Evolutionary conservation across 2,113 vertebrate species (phyloP).

Genomic region (Polyodon spathula): DNA sequence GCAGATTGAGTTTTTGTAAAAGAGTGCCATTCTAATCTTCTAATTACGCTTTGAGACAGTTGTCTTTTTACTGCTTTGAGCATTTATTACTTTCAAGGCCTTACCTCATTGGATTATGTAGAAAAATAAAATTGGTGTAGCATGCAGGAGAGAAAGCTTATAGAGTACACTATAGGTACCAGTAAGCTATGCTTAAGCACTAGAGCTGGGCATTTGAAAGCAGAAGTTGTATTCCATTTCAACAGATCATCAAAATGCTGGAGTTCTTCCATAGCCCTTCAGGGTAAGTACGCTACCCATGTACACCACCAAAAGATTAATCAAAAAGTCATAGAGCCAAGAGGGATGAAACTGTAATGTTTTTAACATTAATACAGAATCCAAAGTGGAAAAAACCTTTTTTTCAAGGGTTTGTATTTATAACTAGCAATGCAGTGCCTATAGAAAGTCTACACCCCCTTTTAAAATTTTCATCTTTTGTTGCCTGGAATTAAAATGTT

Average conservation of each 20-base stretch:
- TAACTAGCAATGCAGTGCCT: too few relatives aligned
- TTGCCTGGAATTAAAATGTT: too few relatives aligned
- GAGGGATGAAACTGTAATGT: neutral
- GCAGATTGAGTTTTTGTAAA: constrained; percentile 36
- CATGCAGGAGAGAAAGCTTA: neutral
- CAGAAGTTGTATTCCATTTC: constrained; percentile 6
- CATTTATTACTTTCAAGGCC: constrained; percentile 22
- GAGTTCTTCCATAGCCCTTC: neutral
- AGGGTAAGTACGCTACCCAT: neutral
- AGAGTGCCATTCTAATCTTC: constrained; percentile 36
- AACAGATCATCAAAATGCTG: neutral
- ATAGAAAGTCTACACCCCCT: too few relatives aligned
- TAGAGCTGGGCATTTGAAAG: neutral
- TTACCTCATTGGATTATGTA: constrained; percentile 21
- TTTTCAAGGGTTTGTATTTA: neutral
- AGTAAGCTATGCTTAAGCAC: neutral
- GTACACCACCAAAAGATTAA: neutral
- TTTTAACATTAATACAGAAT: neutral
- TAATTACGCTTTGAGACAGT: constrained; percentile 42
- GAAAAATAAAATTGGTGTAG: constrained; percentile 24
- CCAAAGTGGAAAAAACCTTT: neutral
- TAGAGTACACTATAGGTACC: neutral
- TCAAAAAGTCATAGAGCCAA: constrained; percentile 13
- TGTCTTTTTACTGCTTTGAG: constrained; percentile 33
- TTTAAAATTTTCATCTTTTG: too few relatives aligned